phyloP scores from a whole-genome alignment of 2,888 invertebrate genomes.

The Mallateleia sp. region DNA sequence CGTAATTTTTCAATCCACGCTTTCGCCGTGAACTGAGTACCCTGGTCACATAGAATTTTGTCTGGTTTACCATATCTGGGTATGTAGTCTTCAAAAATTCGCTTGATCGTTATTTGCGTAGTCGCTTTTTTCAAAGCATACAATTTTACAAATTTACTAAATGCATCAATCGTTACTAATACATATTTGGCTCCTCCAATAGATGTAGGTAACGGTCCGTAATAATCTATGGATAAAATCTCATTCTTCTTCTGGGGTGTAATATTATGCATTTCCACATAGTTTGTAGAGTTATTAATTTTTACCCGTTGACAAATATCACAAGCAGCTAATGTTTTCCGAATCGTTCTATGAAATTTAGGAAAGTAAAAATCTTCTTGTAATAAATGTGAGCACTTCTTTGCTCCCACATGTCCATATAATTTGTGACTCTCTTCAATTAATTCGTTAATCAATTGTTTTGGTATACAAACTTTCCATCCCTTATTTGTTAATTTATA shows the following conservation, averaged over 20 bases:
- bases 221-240: too few species aligned
- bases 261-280: not conserved
- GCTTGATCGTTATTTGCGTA: slow-evolving; percentile 30
- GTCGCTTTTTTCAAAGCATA: slow-evolving; percentile 63
- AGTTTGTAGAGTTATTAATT: not conserved
- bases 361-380: slow-evolving; percentile 35
- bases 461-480: too few species aligned
- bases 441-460: too few species aligned
- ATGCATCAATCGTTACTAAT: too few species aligned
- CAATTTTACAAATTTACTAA: too few species aligned
- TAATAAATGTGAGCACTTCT: slow-evolving; percentile 23
- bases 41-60: slow-evolving; percentile 27
- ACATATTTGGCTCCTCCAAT: slow-evolving; percentile 47
- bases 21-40: too few species aligned
- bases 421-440: slow-evolving; percentile 20
- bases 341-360: not conserved
- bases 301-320: slow-evolving; percentile 30
- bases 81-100: slow-evolving; percentile 55
- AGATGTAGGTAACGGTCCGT: slow-evolving; percentile 59
- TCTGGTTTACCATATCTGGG: slow-evolving; percentile 30
- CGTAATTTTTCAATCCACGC: slow-evolving; percentile 21
- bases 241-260: slow-evolving; percentile 23
- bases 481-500: too few species aligned
- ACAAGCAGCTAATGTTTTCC: slow-evolving; percentile 1
- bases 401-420: slow-evolving; percentile 45